Evolutionary conservation across 2,797 vertebrate species (phyloP).

Genomic region (Bradypodion pumilum): DNA sequence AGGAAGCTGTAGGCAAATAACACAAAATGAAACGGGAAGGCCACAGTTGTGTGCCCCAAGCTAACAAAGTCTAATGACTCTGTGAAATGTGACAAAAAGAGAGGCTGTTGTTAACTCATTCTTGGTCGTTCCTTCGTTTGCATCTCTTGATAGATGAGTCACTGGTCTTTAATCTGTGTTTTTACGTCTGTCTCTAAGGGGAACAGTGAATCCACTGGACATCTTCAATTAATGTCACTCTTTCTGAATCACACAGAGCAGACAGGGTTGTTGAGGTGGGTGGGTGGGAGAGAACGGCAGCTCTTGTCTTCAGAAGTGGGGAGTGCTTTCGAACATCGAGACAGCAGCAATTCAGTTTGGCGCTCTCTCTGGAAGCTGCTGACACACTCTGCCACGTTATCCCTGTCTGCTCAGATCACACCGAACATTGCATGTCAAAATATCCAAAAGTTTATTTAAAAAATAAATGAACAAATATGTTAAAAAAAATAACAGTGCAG

Average conservation of each 20-base stretch:
- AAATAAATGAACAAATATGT: slow-evolving; percentile 34
- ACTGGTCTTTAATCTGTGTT: slow-evolving; percentile 21
- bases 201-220: slow-evolving; percentile 29
- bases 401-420: slow-evolving; percentile 54
- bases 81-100: slow-evolving; percentile 7
- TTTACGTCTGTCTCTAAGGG: not conserved
- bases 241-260: not conserved
- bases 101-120: slow-evolving; percentile 26
- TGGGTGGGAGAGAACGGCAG: not conserved
- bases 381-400: slow-evolving; percentile 29
- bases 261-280: slow-evolving; percentile 12
- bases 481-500: slow-evolving; percentile 8
- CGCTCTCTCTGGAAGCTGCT: slow-evolving; percentile 1
- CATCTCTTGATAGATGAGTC: slow-evolving; percentile 27
- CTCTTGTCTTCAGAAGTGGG: not conserved
- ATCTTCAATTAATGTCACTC: slow-evolving; percentile 10
- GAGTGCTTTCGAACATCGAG: not conserved
- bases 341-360: slow-evolving; percentile 2
- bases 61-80: not conserved
- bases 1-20: no score
- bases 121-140: slow-evolving; percentile 7
- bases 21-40: no score
- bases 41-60: no score
- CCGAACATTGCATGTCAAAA: slow-evolving; percentile 71
- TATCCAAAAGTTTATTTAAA: slow-evolving; percentile 66